Conservation (phyloP, 2,113 vertebrate species). For the Corvus cornix region DNA sequence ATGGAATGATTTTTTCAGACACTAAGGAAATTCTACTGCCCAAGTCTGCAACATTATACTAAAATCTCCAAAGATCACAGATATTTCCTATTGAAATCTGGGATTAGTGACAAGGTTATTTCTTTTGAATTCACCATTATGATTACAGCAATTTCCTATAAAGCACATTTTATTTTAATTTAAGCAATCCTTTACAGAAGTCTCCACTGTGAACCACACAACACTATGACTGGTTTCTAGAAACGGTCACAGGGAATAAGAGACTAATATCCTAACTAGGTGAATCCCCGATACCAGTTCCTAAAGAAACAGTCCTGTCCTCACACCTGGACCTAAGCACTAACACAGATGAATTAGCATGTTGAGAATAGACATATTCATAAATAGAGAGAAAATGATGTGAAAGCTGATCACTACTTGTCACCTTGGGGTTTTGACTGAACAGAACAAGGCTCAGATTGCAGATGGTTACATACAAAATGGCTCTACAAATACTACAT, state of each 20-base stretch:
- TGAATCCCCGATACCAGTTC: not conserved
- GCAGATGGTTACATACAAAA: not conserved
- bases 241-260: not conserved
- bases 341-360: not conserved
- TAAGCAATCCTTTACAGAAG: not conserved
- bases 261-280: not conserved
- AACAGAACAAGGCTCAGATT: not conserved
- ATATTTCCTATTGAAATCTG: not conserved
- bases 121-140: not conserved
- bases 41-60: not conserved
- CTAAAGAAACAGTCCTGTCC: not conserved
- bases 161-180: not conserved
- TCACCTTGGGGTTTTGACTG: not conserved
- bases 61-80: not conserved
- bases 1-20: not conserved
- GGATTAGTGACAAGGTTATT: not conserved
- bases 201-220: not conserved
- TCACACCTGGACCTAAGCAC: not conserved
- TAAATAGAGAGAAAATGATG: not conserved
- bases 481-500: constrained; percentile 27
- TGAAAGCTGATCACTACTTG: not conserved
- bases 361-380: not conserved
- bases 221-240: not conserved
- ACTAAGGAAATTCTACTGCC: not conserved
- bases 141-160: not conserved